A percentile compares a stretch with the other conserved stretches of the same genome.
These are phyloP conservation scores for Vipera ursinii DNA, from an alignment of 2,797 vertebrate genomes.

Conservation along the genomic window DNA sequence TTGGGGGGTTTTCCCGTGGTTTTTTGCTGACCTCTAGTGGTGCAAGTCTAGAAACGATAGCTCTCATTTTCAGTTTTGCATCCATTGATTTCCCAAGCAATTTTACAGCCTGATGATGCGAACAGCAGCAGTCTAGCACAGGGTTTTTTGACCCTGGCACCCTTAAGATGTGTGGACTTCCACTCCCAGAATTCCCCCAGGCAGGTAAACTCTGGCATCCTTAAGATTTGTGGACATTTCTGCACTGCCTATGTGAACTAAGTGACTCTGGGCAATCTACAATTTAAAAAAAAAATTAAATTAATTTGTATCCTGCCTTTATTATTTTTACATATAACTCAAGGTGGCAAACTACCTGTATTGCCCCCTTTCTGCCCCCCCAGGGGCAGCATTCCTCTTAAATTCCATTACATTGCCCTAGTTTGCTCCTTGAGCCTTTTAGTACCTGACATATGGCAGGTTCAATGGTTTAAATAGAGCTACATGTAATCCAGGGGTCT, in stretches of 20 bases:
- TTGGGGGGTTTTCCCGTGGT: not conserved
- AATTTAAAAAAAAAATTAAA: too few relatives aligned
- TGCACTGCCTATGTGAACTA: too few relatives aligned
- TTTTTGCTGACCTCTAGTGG: not conserved
- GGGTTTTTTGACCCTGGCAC: fast-evolving
- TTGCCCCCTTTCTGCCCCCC: not conserved
- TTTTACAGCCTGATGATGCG: not conserved
- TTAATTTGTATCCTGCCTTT: too few relatives aligned
- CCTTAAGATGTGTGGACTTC: not conserved
- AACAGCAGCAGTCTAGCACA: not conserved
- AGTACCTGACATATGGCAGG: not conserved
- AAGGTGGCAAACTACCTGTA: not conserved
- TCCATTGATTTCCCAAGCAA: not conserved
- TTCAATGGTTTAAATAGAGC: not conserved
- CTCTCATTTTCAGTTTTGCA: not conserved
- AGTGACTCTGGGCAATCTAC: too few relatives aligned
- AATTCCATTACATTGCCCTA: not conserved
- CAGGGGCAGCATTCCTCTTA: not conserved
- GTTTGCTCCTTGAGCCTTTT: not conserved
- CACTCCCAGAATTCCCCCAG: not conserved
- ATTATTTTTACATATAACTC: too few relatives aligned
- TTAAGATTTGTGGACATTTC: not conserved
- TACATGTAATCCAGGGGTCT: too few relatives aligned
- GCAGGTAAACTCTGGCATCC: not conserved
- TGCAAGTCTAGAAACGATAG: not conserved